Evolutionary conservation across 1,140 invertebrate genomes (phyloP), one percentile per base, ranked within the genome.

Genomic region (Drosophila suzukii): DNA sequence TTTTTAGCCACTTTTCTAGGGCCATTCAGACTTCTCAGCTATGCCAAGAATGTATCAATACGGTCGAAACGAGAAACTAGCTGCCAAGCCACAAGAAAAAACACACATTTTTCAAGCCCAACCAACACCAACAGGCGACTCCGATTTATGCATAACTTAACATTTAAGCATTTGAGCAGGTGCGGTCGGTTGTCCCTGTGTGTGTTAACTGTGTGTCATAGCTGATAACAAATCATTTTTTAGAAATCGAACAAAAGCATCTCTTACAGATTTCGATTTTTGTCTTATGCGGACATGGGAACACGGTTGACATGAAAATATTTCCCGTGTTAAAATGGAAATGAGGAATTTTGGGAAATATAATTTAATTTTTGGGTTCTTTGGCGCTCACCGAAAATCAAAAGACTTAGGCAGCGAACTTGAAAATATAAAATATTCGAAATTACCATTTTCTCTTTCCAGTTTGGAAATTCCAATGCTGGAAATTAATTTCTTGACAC

Each of bases 141-240:
- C 8, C 12, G 47, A 39, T 30, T 54, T 59, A 39, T 76, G 73
- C 54, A 76, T 76, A 76, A 76, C 73, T 76, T 76, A 76, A 67
- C 73, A 76, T 76, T 76, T 71, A 70, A 57, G 54, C 39, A 49
- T 75, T 54, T 43, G 15, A 49, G 30, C 72, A 76, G 70, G 71
- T 76, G 74, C 54, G 68, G 70, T 50, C 57, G 15, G 38, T 15
- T 15, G 6, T 20, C 12, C n/a, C 2, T 46, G 32, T 38, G n/a
- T 53, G 30, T 39, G 12, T 61, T 53, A 30, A 5, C 27, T 46
- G 20, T 57, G 20, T 46, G 20, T 56, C 36, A 17, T 39, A 27
- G 58, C 17, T 75, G 72, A 75, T 75, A 75, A 75, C 70, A 56
- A 75, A 75, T 75, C 71, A 63, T 50, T 75, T 60, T 60, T 75